Base-by-base conservation (phyloP, 2,888 invertebrate genomes). In the Dynastes tityus region DNA sequence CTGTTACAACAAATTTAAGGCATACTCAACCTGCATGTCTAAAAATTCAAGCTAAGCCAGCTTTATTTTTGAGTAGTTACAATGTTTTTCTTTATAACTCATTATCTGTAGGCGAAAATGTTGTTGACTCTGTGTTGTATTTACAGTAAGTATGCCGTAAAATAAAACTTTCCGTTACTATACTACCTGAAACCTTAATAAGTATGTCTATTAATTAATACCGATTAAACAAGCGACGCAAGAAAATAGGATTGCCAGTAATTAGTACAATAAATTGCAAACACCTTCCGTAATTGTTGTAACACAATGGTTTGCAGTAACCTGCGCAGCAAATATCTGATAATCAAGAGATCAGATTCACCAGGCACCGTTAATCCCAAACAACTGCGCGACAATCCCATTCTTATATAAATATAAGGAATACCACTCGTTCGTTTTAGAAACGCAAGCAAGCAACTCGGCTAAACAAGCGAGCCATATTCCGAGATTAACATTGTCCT, bases 401-500 rank as follows among this genome's bases (percentile, higher is more conserved):
- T 58, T 58, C 22, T 16, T 16, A 1, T 22, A 16, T 8, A 16
- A 53, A n/a, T 2, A 27, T 22, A 58, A 8, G 8, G 1, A 58
- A 22, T 22, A 22, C 5, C 22, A 58, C 8, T 8, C n/a, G 22
- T 58, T 58, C 55, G n/a, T 22, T 58, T 22, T 8, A 8, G 13
- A 2, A 3, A 58, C 5, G 6, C 13, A 58, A 8, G 55, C 22
- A 22, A 58, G 22, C 55, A 8, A 22, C 55, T 22, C 55, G 55
- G 22, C 55, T 22, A 22, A 16, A 22, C 22, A 22, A 58, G 55
- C 22, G 1, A 58, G 55, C 27, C 55, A 22, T 58, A 58, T 58
- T 58, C 22, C 55, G 45, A 67, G 45, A 40, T 67, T 67, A 67
- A 67, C 45, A 45, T 45, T 67, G 65, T 45, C 40, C 65, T 40